These are phyloP conservation scores for Machimus atricapillus DNA, from an alignment of 2,888 invertebrate genomes.

Conservation along the genomic window DNA sequence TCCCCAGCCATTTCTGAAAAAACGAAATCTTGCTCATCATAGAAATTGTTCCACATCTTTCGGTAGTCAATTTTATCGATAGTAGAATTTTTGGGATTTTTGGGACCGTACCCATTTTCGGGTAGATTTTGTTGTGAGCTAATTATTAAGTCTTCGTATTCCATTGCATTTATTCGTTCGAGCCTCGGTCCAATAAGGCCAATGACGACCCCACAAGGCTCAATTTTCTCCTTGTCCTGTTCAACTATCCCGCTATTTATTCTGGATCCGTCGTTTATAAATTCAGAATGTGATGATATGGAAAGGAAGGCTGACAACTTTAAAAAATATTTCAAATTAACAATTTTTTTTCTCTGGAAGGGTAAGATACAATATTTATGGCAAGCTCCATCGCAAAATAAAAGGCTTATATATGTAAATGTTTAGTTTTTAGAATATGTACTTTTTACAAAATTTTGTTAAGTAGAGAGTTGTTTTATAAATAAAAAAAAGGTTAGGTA, in stretches of 20 bases:
- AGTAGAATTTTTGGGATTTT: constrained; percentile 40
- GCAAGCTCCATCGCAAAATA: no score
- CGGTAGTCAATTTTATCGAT: constrained; percentile 8
- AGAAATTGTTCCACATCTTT: constrained; percentile 51
- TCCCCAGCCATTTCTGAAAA: constrained; percentile 38
- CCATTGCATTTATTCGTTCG: constrained; percentile 63
- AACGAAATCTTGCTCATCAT: constrained; percentile 47
- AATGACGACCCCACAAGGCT: constrained; percentile 64
- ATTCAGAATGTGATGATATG: constrained; percentile 66
- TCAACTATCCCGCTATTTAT: constrained; percentile 64
- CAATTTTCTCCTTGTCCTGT: constrained; percentile 57
- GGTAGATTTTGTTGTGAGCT: constrained; percentile 64
- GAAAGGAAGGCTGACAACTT: constrained; percentile 65
- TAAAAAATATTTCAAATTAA: background rate
- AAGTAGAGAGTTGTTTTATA: no score
- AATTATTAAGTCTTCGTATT: constrained; percentile 65
- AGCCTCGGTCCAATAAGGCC: constrained; percentile 64
- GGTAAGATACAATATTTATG: no score
- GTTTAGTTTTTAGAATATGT: no score
- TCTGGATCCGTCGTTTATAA: constrained; percentile 67
- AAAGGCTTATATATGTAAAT: no score
- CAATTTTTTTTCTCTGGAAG: background rate
- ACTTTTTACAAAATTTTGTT: no score
- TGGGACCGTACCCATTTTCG: constrained; percentile 63
- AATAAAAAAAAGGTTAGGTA: no score